These are phyloP conservation scores for Sturmia bella DNA, from an alignment of 2,888 invertebrate species.

Conservation along the genomic window DNA sequence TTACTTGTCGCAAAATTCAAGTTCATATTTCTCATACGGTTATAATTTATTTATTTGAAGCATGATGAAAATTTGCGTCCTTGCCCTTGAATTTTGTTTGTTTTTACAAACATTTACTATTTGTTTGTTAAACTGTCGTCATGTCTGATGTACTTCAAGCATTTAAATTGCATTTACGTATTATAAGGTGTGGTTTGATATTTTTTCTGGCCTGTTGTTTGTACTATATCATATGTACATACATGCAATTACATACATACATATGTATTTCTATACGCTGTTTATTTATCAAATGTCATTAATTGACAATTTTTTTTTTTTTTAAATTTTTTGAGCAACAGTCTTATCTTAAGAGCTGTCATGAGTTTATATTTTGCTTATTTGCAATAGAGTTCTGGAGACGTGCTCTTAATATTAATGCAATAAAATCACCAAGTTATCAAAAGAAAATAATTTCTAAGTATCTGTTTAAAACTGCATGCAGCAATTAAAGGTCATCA, in stretches of 20 bases:
- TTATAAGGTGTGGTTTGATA: constrained; percentile 22
- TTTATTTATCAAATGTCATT: constrained; percentile 22
- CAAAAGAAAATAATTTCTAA: no score
- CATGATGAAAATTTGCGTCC: constrained; percentile 31
- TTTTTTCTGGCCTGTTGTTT: neutral
- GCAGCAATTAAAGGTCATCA: no score
- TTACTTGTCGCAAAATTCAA: neutral
- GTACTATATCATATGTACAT: neutral
- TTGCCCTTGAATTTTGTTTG: constrained; percentile 48
- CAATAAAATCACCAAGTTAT: neutral
- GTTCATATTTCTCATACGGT: neutral
- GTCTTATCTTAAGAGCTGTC: constrained; percentile 38
- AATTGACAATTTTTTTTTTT: constrained; percentile 36
- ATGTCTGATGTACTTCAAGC: constrained; percentile 9
- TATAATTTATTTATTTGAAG: neutral
- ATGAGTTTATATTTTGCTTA: constrained; percentile 5
- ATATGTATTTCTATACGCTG: neutral
- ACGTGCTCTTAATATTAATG: constrained; percentile 56
- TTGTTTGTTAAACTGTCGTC: constrained; percentile 5
- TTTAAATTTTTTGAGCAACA: constrained; percentile 22
- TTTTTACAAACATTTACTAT: constrained; percentile 24
- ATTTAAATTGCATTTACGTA: constrained; percentile 35
- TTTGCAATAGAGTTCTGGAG: constrained; percentile 20
- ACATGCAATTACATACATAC: no score
- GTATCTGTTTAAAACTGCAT: no score